These are phyloP conservation scores for Cryptus viduatorius DNA, from an alignment of 2,888 invertebrate species.

Conservation along the genomic window DNA sequence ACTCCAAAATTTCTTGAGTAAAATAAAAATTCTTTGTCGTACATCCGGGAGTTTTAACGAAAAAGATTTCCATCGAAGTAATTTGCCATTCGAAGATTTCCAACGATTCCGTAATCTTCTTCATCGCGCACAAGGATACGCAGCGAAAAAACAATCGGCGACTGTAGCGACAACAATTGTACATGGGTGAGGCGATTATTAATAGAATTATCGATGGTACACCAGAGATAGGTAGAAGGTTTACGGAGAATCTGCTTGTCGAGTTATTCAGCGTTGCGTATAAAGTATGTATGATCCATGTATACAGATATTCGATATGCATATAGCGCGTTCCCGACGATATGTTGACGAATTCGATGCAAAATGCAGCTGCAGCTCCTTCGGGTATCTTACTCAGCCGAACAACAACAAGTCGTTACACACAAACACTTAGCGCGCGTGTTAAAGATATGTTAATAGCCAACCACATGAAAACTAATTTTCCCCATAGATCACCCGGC, in stretches of 20 bases:
- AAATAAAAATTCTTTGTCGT: no score
- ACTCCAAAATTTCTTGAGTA: no score
- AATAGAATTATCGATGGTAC: constrained; percentile 9
- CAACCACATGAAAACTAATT: constrained; percentile 5
- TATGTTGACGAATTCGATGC: neutral
- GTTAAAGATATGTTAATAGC: neutral
- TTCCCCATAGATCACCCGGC: constrained; percentile 31
- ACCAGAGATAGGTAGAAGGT: neutral
- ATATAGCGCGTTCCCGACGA: neutral
- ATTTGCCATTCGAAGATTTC: no score
- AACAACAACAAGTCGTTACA: neutral
- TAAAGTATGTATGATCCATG: neutral
- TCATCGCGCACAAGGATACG: constrained; percentile 6
- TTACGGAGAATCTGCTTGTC: constrained; percentile 6
- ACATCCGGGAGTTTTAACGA: no score
- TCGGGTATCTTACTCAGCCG: no score
- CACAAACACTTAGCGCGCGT: neutral
- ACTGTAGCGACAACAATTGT: neutral
- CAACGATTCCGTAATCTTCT: neutral
- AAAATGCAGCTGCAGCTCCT: neutral
- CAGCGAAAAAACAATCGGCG: neutral
- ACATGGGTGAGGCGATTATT: constrained; percentile 11
- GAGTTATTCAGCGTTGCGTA: constrained; percentile 4
- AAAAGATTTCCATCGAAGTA: no score
- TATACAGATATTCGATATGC: neutral